phyloP scores from a whole-genome alignment of 2,113 vertebrate species.

The Engraulis encrasicolus region DNA sequence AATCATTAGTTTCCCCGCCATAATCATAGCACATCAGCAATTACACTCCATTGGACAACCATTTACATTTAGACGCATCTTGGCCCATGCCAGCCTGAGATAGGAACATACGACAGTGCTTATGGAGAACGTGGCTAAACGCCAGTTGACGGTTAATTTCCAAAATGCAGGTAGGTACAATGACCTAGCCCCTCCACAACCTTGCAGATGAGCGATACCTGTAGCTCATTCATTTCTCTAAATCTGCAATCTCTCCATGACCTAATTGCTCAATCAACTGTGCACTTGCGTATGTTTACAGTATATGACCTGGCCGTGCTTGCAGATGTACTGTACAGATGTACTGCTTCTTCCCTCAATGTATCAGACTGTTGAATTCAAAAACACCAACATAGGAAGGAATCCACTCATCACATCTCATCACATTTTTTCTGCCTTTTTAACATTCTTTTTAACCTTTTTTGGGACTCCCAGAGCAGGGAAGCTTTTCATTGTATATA shows the following conservation, averaged over 20 bases:
- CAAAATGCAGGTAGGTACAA: not conserved
- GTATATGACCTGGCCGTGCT: not conserved
- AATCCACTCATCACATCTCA: not conserved
- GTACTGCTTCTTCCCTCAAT: too few species aligned
- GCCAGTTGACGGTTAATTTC: not conserved
- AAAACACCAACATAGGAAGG: too few species aligned
- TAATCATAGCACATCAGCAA: conserved; percentile 80
- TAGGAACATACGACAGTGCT: not conserved
- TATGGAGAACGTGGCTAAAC: conserved; percentile 3
- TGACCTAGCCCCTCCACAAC: not conserved
- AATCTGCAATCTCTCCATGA: not conserved
- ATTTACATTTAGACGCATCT: conserved; percentile 77
- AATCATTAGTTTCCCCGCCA: conserved; percentile 83
- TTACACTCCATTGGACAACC: conserved; percentile 79
- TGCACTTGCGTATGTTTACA: not conserved
- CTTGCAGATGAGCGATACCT: not conserved
- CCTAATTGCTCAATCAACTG: not conserved
- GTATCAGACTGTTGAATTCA: too few species aligned
- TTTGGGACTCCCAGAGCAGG: too few species aligned
- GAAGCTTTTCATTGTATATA: too few species aligned
- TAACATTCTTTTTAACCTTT: too few species aligned
- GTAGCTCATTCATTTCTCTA: conserved; percentile 10
- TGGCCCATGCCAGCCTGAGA: conserved; percentile 30
- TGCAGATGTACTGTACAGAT: too few species aligned
- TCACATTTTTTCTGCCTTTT: too few species aligned